phyloP scores from a whole-genome alignment of 1,140 invertebrate species.

The Arctopsyche grandis region DNA sequence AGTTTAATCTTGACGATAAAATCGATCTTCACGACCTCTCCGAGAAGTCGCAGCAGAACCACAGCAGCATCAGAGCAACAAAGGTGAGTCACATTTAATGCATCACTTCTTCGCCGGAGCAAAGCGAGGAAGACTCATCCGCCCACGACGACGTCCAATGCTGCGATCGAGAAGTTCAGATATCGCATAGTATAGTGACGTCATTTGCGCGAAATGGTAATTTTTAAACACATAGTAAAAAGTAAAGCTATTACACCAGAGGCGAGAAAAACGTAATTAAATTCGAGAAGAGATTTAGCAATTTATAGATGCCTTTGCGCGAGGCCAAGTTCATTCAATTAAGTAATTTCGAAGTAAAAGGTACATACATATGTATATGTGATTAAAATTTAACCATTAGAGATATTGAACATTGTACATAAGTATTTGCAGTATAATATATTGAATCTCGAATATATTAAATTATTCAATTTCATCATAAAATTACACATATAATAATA shows the following conservation, averaged over 20 bases:
- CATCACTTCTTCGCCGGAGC: constrained; percentile 30
- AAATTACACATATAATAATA: neutral
- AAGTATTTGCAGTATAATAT: too few relatives aligned
- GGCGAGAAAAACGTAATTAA: neutral
- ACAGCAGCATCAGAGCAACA: neutral
- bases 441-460: too few relatives aligned
- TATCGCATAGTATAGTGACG: constrained; percentile 4
- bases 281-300: neutral
- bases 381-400: constrained; percentile 18
- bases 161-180: constrained; percentile 29
- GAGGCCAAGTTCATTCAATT: constrained; percentile 37
- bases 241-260: neutral
- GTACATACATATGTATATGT: constrained; percentile 20
- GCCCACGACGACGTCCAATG: constrained; percentile 11
- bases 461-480: neutral
- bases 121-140: constrained; percentile 34
- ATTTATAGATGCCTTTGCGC: neutral
- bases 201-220: constrained; percentile 1
- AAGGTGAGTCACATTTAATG: constrained; percentile 47
- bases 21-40: constrained; percentile 20
- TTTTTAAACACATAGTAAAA: neutral
- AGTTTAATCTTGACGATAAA: constrained; percentile 5
- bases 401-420: too few relatives aligned
- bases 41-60: neutral
- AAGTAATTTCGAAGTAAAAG: constrained; percentile 23